phyloP scores from a whole-genome alignment of 92 coral and sea anemone genomes.

The Isaurus tuberculatus region DNA sequence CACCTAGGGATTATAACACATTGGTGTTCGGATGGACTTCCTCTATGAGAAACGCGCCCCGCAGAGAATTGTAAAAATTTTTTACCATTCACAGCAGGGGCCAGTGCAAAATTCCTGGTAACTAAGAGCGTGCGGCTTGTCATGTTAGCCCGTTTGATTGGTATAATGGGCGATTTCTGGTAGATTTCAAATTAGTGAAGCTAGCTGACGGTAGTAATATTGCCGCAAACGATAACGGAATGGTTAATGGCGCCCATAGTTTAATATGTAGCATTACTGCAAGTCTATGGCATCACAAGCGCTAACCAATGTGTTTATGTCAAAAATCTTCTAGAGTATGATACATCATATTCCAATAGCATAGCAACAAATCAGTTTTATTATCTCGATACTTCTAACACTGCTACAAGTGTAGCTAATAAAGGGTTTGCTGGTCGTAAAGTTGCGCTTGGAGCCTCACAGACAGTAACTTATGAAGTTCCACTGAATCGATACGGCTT shows the following conservation, averaged over 20 bases:
- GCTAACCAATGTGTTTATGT: not conserved
- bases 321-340: not conserved
- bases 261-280: not conserved
- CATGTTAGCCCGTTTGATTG: no score
- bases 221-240: slow-evolving; percentile 5
- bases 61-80: no score
- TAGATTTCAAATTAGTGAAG: no score
- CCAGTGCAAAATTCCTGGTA: no score
- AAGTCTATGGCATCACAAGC: not conserved
- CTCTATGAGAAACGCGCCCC: no score
- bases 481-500: slow-evolving; percentile 22
- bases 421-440: not conserved
- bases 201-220: not conserved
- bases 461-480: not conserved
- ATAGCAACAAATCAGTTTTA: not conserved
- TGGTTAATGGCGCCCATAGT: not conserved
- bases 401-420: not conserved
- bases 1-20: no score
- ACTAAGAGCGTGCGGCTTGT: no score
- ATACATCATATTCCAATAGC: no score
- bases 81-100: no score
- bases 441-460: not conserved
- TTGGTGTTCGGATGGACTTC: no score
- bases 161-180: no score
- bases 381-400: not conserved